A percentile compares a stretch with the other conserved stretches of the same genome.
These are phyloP conservation scores for Pantherophis alleghaniensis DNA, from an alignment of 2,797 vertebrate species.

Conservation along the genomic window DNA sequence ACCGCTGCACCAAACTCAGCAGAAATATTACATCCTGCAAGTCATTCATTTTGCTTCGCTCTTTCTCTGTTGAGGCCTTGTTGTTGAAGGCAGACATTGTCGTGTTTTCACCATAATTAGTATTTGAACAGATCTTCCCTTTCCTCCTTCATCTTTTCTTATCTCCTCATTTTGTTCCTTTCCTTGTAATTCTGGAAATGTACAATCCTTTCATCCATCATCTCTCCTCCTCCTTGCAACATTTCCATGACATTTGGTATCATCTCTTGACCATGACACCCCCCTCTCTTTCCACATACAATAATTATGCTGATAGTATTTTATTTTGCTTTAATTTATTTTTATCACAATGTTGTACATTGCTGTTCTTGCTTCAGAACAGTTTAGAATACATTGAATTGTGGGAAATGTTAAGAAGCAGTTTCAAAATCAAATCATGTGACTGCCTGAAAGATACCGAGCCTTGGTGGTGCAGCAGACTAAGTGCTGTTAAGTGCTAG, in stretches of 20 bases:
- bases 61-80: background rate
- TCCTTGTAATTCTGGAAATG: background rate
- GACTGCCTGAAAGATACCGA: background rate
- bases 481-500: no score
- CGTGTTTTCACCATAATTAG: background rate
- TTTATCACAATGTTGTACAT: background rate
- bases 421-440: background rate
- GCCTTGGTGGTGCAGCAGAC: no score
- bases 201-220: background rate
- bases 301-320: background rate
- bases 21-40: background rate
- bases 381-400: background rate
- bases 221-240: background rate
- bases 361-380: background rate
- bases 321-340: background rate
- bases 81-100: no score
- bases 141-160: background rate
- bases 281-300: background rate
- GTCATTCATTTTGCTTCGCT: background rate
- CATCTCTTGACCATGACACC: background rate
- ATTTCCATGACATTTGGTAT: background rate
- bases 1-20: background rate
- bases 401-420: no score
- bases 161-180: background rate
- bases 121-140: background rate